Percentiles rank a stretch among this genome's conserved stretches.
Evolutionary conservation across 1,140 invertebrate genomes (phyloP).

Genomic region (Bemisia tabaci): DNA sequence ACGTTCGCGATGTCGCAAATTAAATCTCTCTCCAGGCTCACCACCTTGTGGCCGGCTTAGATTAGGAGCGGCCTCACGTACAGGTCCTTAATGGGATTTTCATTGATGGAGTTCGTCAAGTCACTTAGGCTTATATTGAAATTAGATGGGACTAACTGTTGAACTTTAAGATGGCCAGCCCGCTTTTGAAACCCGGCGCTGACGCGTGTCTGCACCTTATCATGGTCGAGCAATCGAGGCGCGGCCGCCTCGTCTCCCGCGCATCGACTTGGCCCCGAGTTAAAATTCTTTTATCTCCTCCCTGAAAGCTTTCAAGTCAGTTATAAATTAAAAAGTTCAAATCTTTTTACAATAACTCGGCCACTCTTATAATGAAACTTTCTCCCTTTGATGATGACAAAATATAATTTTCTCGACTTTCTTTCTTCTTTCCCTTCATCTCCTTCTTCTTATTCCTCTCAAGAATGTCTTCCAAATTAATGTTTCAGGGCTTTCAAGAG

Average conservation of each 20-base stretch:
- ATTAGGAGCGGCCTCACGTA: too few relatives aligned
- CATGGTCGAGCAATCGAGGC: too few relatives aligned
- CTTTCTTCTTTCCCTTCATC: neutral
- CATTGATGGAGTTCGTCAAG: neutral
- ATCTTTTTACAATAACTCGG: neutral
- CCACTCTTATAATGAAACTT: neutral
- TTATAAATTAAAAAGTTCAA: slow-evolving; percentile 1
- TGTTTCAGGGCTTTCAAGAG: too few relatives aligned
- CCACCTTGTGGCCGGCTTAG: too few relatives aligned
- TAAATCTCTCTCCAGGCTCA: too few relatives aligned
- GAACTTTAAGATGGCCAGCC: too few relatives aligned
- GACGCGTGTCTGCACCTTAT: too few relatives aligned
- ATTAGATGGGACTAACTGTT: neutral
- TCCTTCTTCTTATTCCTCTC: neutral
- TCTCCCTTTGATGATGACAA: neutral
- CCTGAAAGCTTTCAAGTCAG: neutral
- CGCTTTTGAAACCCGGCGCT: too few relatives aligned
- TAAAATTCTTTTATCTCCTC: neutral
- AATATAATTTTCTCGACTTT: neutral
- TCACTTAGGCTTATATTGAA: neutral
- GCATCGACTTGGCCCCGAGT: too few relatives aligned
- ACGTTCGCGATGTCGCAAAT: too few relatives aligned
- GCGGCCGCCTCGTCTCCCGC: too few relatives aligned
- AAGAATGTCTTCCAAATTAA: too few relatives aligned
- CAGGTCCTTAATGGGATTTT: neutral